Conservation (phyloP, 1,140 invertebrate species). For the Cyclina sinensis region DNA sequence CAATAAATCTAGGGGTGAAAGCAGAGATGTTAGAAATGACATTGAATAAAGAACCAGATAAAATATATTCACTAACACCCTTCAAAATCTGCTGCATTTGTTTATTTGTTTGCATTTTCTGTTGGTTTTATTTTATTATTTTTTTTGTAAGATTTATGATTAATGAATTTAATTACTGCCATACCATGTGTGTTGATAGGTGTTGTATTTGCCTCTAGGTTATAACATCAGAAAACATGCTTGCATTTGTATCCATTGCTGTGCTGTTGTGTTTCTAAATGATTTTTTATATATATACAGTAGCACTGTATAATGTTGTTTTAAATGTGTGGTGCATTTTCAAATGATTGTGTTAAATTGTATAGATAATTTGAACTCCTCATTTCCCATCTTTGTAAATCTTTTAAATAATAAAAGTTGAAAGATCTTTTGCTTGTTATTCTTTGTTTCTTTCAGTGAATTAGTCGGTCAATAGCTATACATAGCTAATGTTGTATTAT, state of each 20-base stretch:
- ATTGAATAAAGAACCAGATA: too few relatives aligned
- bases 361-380: conserved; percentile 29
- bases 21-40: too few relatives aligned
- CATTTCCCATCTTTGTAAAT: conserved; percentile 26
- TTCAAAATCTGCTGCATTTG: too few relatives aligned
- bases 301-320: background rate
- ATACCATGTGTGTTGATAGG: background rate
- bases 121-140: too few relatives aligned
- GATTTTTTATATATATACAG: background rate
- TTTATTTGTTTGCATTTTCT: background rate
- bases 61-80: too few relatives aligned
- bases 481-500: too few relatives aligned
- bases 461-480: too few relatives aligned
- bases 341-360: background rate
- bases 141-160: too few relatives aligned
- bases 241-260: background rate
- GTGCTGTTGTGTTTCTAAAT: background rate
- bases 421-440: too few relatives aligned
- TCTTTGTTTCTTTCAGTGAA: too few relatives aligned
- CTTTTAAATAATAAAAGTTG: conserved; percentile 24
- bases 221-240: background rate
- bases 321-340: conserved; percentile 19
- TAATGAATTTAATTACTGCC: too few relatives aligned
- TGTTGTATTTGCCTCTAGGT: background rate
- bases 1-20: too few relatives aligned